Conservation (phyloP, 1,140 invertebrate genomes). For the Euura lappo region DNA sequence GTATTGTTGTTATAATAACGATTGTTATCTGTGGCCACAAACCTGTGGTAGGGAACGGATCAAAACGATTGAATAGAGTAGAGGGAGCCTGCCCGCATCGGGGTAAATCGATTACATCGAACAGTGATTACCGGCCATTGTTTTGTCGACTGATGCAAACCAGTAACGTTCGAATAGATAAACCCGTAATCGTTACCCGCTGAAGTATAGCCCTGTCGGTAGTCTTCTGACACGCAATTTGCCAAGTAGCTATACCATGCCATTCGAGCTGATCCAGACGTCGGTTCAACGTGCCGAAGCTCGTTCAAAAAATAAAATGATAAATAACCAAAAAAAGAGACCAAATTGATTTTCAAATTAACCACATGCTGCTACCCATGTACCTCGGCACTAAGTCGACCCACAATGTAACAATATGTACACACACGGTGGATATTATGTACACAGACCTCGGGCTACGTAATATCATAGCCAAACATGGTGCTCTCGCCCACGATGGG, state of each 20-base stretch:
- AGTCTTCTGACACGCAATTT: background rate
- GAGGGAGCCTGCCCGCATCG: background rate
- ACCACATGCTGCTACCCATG: too few species aligned
- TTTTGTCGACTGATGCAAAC: background rate
- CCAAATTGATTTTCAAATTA: too few species aligned
- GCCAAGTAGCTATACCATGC: background rate
- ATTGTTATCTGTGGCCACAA: background rate
- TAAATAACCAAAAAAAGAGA: too few species aligned
- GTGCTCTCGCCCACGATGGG: background rate
- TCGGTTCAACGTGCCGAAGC: too few species aligned
- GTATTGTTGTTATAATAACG: background rate
- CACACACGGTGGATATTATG: background rate
- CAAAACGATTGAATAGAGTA: background rate
- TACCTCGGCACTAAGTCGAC: too few species aligned
- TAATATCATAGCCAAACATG: slow-evolving; percentile 2
- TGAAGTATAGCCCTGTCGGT: background rate
- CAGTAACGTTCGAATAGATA: slow-evolving; percentile 3
- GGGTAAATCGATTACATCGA: background rate
- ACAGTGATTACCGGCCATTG: background rate
- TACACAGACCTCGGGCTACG: background rate
- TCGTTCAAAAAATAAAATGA: too few species aligned
- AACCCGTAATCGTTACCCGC: background rate
- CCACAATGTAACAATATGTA: background rate
- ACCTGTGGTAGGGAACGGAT: background rate
- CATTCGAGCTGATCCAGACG: too few species aligned